Percentiles rank a stretch among this genome's conserved stretches.
Conservation (phyloP, 2,797 vertebrate genomes). For the Odontamblyopus rebecca region DNA sequence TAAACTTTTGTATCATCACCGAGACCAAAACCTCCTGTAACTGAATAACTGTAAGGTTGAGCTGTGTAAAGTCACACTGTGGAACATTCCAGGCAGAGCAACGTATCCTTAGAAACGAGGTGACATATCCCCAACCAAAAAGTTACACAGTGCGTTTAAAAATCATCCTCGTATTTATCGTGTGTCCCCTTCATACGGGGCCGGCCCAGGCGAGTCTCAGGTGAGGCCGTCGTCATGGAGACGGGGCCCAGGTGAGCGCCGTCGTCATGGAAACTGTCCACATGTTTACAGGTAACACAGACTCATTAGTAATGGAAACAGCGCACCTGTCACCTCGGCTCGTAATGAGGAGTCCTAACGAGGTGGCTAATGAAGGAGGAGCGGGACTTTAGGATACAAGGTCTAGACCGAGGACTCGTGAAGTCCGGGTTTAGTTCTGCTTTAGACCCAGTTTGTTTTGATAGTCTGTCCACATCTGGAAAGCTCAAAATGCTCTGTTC, state of each 20-base stretch:
- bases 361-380: background rate
- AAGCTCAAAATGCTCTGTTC: no score
- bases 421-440: background rate
- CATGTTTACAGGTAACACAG: constrained; percentile 12
- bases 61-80: no score
- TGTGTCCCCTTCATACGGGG: background rate
- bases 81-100: no score
- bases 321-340: constrained; percentile 56
- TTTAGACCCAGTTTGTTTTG: background rate
- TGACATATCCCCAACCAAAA: no score
- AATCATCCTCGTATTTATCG: no score
- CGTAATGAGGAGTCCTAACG: background rate
- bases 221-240: background rate
- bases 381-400: no score
- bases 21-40: no score
- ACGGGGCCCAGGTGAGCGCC: constrained; percentile 5
- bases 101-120: no score
- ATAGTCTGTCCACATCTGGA: no score
- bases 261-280: background rate
- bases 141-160: no score
- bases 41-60: no score
- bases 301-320: constrained; percentile 78
- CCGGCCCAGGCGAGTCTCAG: background rate
- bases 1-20: no score
- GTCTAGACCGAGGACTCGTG: background rate